Base-by-base conservation (phyloP, 2,113 vertebrate species). In the Seriola dumerili region DNA sequence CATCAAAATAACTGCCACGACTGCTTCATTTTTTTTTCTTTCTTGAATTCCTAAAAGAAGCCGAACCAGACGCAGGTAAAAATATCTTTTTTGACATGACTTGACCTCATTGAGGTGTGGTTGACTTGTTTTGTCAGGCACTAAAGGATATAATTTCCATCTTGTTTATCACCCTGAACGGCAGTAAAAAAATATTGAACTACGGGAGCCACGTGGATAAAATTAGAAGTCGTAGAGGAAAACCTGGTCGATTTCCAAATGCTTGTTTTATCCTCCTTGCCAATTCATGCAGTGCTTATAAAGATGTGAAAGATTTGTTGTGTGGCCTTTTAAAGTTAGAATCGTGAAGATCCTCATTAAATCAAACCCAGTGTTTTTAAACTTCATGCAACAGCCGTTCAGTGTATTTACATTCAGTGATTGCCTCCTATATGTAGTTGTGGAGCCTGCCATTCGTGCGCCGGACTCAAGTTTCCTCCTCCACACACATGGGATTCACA, bases 161-260 rank as follows among this genome's bases (percentile, higher is more conserved):
- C 68, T 85, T 84, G 77, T 85, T 84, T 76, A 48, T 76, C 61
- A 67, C 67, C 14, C 65, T 8, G 8, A 63, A 32, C 50, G 61
- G 65, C 12, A 48, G 54, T 65, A 59, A 78, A 75, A 71, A 80
- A 87, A 82, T 79, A 67, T 59, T 12, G n/a, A 62, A 74, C 54
- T 59, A 68, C 36, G 38, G 32, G 17, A 80, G 64, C 25, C 69
- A 21, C 5, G 2, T 69, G 40, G 65, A 38, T 44, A 34, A 78
- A 68, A 77, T 80, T 69, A 17, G 36, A 72, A 32, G 19, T 5
- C n/a, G 44, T 10, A 5, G 21, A 38, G 8, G 12, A 16, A 59
- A 59, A 4, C 7, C 10, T 67, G 29, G 25, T n/a, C 8, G 70
- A 46, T 38, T 13, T 72, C 16, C 23, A 62, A 7, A 40, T 16